Evolutionary conservation across 1,140 invertebrate species (phyloP).

Genomic region (Laupala kohalensis): DNA sequence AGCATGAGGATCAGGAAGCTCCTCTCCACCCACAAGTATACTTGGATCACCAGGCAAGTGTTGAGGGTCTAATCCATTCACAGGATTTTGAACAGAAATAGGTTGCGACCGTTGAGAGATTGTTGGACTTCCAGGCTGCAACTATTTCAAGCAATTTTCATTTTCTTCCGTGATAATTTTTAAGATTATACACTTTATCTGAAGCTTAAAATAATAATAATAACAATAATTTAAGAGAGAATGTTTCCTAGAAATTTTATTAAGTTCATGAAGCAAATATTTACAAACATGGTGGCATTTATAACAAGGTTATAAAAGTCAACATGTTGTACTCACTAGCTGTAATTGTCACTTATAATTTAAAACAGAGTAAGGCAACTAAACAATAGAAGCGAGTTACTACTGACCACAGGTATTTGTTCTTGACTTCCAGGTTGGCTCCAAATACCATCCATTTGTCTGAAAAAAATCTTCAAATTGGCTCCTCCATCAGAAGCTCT

Average conservation of each 20-base stretch:
- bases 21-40: slow-evolving; percentile 20
- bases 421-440: slow-evolving; percentile 52
- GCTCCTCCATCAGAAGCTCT: slow-evolving; percentile 92
- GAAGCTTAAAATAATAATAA: no score
- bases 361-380: no score
- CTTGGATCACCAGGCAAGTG: not conserved
- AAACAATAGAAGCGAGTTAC: no score
- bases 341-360: no score
- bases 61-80: not conserved
- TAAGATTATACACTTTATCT: no score
- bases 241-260: no score
- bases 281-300: no score
- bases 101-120: slow-evolving; percentile 31
- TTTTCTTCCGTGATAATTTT: no score
- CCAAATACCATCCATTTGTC: slow-evolving; percentile 40
- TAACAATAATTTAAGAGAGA: no score
- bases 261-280: no score
- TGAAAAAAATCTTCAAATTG: slow-evolving; percentile 71
- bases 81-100: slow-evolving; percentile 16
- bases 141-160: slow-evolving; percentile 10
- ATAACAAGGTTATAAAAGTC: no score
- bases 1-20: slow-evolving; percentile 33
- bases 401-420: slow-evolving; percentile 34
- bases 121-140: slow-evolving; percentile 35
- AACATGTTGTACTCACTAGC: no score